Evolutionary conservation across 1,140 invertebrate genomes (phyloP), one percentile per base, ranked within the genome.

Genomic region (Mesaphorura yosii): DNA sequence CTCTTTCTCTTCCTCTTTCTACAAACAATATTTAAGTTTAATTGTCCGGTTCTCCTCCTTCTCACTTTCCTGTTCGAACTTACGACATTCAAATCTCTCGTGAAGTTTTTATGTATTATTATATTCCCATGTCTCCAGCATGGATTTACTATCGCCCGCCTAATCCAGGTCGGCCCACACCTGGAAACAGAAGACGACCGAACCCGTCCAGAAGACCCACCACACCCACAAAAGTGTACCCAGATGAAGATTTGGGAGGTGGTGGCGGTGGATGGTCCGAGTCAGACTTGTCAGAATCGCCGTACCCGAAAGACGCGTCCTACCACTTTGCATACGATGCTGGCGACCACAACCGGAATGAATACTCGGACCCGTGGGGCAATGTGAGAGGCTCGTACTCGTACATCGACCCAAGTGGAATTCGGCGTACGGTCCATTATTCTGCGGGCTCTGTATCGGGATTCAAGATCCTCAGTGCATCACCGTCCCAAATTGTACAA

Each of bases 311-410:
- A 19, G 62, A 64, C 41, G 58, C 48, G 15, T 60, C 65, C 2
- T 67, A 66, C 45, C 58, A 58, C 17, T 80, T 84, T 49, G 77
- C 81, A 44, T 77, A 79, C 6, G 75, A 79, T 6, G 80, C 80
- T 7, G 81, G 81, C 1, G 81, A 83, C 64, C 80, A 82, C 64
- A 72, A 80, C 53, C 67, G 81, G 40, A 77, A 80, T 2, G 82
- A 84, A 68, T 76, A 76, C 44, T 80, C 80, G 55, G 80, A 81
- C 58, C 70, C 78, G 0, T 74, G 72, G 40, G 80, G 80, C 12
- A 75, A 82, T 53, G 78, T 82, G 0, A 67, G 79, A 48, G 82
- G 82, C 28, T 82, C 80, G 0, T 84, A 83, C 67, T 81, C 80
- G 4, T 84, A 81, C 64, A 66, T 83, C 15, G 82, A 59, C 29